Conservation (phyloP, 2,113 vertebrate genomes). For the Phocoena phocoena region DNA sequence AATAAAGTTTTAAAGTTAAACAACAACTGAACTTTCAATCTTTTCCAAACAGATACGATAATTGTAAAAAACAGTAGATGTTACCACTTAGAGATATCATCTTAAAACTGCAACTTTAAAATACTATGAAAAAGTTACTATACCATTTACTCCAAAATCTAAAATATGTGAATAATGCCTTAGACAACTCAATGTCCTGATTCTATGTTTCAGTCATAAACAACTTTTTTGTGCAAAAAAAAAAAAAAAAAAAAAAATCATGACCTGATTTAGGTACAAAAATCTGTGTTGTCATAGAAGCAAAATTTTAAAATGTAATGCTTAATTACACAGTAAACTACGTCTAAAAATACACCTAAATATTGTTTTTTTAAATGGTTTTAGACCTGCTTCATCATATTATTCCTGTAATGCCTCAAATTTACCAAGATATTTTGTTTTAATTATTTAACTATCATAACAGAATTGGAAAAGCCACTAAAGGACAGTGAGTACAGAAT, state of each 20-base stretch:
- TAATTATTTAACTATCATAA: conserved; percentile 10
- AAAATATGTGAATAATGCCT: not conserved
- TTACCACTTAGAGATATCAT: not conserved
- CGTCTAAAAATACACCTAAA: not conserved
- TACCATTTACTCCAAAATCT: not conserved
- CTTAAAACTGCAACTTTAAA: not conserved
- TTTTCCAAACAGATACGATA: not conserved
- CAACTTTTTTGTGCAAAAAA: not conserved
- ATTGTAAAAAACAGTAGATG: conserved; percentile 5
- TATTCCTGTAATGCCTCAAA: not conserved
- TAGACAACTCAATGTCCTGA: not conserved
- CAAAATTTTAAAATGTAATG: conserved; percentile 3
- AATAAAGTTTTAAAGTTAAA: conserved; percentile 56
- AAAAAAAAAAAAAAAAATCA: not conserved
- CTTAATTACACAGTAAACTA: not conserved
- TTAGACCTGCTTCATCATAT: not conserved
- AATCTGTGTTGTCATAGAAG: not conserved
- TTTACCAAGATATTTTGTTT: not conserved
- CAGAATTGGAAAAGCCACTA: not conserved
- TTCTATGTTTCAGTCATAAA: conserved; percentile 5
- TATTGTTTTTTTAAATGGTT: conserved; percentile 20
- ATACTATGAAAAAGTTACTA: not conserved
- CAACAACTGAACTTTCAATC: conserved; percentile 18
- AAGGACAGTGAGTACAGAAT: conserved; percentile 21
- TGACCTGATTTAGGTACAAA: not conserved